Percentiles rank a stretch among this genome's conserved stretches.
phyloP scores from a whole-genome alignment of 1,140 invertebrate species.

The Papilio glaucus region DNA sequence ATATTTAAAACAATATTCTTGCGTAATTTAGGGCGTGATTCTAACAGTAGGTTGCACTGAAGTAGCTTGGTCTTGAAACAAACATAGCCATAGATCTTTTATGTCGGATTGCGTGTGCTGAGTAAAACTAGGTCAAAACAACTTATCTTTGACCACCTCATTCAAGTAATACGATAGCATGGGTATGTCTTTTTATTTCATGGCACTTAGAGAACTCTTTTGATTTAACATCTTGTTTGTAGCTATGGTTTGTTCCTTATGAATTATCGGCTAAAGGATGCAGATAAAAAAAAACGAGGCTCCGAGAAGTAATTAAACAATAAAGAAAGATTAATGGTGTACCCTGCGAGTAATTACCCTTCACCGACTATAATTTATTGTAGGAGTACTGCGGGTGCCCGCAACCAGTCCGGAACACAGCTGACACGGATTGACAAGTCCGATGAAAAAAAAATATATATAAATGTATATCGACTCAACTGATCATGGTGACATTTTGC shows the following conservation, averaged over 20 bases:
- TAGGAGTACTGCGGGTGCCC: neutral
- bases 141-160: neutral
- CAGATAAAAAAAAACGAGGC: neutral
- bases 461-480: no score
- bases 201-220: no score
- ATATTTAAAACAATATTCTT: no score
- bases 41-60: no score
- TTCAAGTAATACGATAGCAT: no score
- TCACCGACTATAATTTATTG: slow-evolving; percentile 26
- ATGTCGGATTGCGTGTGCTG: neutral
- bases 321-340: slow-evolving; percentile 15
- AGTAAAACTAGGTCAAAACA: neutral
- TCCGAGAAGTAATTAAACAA: slow-evolving; percentile 6
- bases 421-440: neutral
- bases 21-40: no score
- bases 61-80: neutral
- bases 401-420: slow-evolving; percentile 7
- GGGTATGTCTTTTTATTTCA: no score
- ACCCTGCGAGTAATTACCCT: slow-evolving; percentile 20
- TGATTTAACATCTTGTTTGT: no score
- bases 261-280: no score
- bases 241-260: no score
- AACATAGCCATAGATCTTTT: neutral
- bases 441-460: no score
- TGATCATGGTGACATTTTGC: no score